Evolutionary conservation across 2,888 invertebrate species (phyloP).

Genomic region (Smittia sp.): DNA sequence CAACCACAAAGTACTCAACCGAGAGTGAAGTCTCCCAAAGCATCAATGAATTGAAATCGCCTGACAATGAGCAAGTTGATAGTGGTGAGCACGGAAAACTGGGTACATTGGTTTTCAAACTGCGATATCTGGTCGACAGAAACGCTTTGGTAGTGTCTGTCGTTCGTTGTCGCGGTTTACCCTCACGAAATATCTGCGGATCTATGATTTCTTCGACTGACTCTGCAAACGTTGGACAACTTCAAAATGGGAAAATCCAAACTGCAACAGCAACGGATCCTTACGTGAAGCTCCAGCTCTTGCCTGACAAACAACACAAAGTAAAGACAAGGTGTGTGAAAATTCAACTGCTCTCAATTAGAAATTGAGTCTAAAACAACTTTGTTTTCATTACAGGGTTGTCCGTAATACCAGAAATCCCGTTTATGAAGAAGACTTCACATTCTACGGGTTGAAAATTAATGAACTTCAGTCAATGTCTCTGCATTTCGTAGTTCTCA

Average conservation of each 20-base stretch:
- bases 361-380: neutral
- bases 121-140: constrained; percentile 86
- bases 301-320: constrained; percentile 97
- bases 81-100: constrained; percentile 66
- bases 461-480: constrained; percentile 86
- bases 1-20: constrained; percentile 49
- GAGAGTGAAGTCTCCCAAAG: constrained; percentile 50
- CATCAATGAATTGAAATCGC: constrained; percentile 12
- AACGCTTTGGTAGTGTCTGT: constrained; percentile 90
- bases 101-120: constrained; percentile 84
- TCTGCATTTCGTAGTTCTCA: constrained; percentile 88
- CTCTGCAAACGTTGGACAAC: constrained; percentile 57
- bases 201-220: constrained; percentile 62
- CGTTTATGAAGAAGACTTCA: constrained; percentile 98
- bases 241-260: constrained; percentile 54
- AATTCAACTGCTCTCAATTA: no score
- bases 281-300: constrained; percentile 93
- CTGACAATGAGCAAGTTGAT: constrained; percentile 47
- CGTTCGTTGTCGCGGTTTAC: constrained; percentile 83
- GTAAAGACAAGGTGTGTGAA: constrained; percentile 73
- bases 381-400: constrained; percentile 65
- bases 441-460: constrained; percentile 90
- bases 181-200: constrained; percentile 52
- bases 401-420: constrained; percentile 94
- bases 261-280: constrained; percentile 65